Base-by-base conservation (phyloP, 2,113 vertebrate species). In the Regulus satrapa region DNA sequence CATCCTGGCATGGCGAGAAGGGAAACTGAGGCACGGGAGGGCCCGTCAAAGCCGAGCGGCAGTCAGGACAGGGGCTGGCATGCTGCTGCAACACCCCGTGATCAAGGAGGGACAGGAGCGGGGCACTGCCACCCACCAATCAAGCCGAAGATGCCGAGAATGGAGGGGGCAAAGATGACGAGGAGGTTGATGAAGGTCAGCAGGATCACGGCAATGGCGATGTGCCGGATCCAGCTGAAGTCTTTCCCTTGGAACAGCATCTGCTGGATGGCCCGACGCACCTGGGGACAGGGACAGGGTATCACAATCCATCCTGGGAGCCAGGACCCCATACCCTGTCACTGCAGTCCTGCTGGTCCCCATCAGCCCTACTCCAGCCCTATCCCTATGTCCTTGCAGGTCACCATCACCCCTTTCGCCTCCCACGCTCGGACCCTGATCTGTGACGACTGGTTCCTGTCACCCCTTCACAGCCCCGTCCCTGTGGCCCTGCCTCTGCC, bases 111-210 rank as follows among this genome's bases (percentile, higher is more conserved):
- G 21, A 58, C 36, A 41, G 86, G 52, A 69, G 41, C 16, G 6
- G 41, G 58, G 43, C 0, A 0, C 40, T 55, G 54, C 25, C 54
- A 97, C 99, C 97, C 78, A 99, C 99, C 99, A 1, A 99, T 99
- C 93, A 99, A 63, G 89, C 99, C 99, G 0, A 99, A 99, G 97
- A 99, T 99, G 92, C 98, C 99, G 2, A 99, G 97, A 95, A 99
- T 99, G 94, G 99, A 99, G 15, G 99, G 99, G 46, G 99, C 99
- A 5, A 99, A 99, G 96, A 99, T 99, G 94, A 99, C 99, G 61
- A 99, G 97, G 77, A 99, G 97, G 97, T 99, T 99, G 97, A 99
- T 99, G 41, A 98, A 83, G 3, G 97, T 98, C 81, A 99, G 99
- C 80, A 99, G 98, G 66, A 97, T 36, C 32, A 97, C 6, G 0